phyloP scores from a whole-genome alignment of 2,888 invertebrate genomes.

The Diloba caeruleocephala region DNA sequence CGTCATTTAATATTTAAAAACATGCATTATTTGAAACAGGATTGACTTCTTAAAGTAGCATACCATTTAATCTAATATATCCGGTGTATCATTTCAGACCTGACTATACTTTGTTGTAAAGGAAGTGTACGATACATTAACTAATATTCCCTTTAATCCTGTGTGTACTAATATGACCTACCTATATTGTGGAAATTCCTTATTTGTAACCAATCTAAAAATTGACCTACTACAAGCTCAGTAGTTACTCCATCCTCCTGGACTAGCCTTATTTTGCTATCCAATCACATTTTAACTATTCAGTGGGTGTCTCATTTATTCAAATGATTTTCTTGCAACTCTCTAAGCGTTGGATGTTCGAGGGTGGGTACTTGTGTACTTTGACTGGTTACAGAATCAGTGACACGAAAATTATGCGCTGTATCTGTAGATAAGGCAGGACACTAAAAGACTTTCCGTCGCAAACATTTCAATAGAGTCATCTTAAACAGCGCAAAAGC shows the following conservation, averaged over 20 bases:
- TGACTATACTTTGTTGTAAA: constrained; percentile 5
- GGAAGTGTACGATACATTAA: constrained; percentile 40
- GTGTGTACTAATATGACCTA: constrained; percentile 5
- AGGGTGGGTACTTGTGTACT: constrained; percentile 31
- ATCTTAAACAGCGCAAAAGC: constrained; percentile 33
- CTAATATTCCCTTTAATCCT: constrained; percentile 13
- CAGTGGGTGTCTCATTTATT: constrained; percentile 48
- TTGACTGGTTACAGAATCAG: constrained; percentile 43
- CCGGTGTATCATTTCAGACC: neutral
- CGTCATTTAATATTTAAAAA: too few species aligned
- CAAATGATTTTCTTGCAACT: constrained; percentile 50
- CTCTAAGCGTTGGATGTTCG: constrained; percentile 43
- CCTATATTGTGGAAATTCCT: constrained; percentile 7
- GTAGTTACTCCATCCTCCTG: constrained; percentile 6
- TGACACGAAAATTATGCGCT: constrained; percentile 35
- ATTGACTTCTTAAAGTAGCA: neutral
- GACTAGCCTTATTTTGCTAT: constrained; percentile 30
- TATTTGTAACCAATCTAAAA: constrained; percentile 11
- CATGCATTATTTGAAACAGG: too few species aligned
- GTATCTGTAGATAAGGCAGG: constrained; percentile 14
- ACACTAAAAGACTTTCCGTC: constrained; percentile 13
- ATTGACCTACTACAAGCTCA: neutral
- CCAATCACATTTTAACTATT: constrained; percentile 44
- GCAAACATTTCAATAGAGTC: constrained; percentile 6
- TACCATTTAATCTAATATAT: neutral